phyloP scores from a whole-genome alignment of 2,888 invertebrate species.

The Dorcus hopei region DNA sequence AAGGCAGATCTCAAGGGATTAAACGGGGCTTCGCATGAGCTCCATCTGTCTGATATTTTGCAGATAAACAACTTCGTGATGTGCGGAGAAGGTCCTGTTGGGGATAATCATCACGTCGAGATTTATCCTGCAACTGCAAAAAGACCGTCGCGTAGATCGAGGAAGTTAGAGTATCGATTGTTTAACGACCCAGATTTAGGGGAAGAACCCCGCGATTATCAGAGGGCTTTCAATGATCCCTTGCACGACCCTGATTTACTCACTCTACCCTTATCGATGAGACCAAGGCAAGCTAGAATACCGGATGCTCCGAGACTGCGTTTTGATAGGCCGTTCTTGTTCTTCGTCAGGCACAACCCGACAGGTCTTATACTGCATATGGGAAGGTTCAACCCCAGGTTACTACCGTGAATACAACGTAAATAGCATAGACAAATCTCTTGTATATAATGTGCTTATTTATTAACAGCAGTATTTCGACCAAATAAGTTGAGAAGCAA shows the following conservation, averaged over 20 bases:
- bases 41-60: slow-evolving; percentile 80
- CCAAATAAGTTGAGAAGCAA: too few species aligned
- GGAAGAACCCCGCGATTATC: slow-evolving; percentile 62
- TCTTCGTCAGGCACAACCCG: slow-evolving; percentile 85
- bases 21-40: slow-evolving; percentile 74
- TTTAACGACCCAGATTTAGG: slow-evolving; percentile 22
- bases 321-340: slow-evolving; percentile 84
- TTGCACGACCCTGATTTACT: slow-evolving; percentile 54
- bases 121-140: slow-evolving; percentile 71
- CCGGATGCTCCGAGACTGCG: slow-evolving; percentile 72
- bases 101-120: slow-evolving; percentile 75
- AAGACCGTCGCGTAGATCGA: slow-evolving; percentile 37
- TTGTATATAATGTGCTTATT: too few species aligned
- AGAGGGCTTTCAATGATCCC: slow-evolving; percentile 68
- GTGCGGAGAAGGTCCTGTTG: slow-evolving; percentile 69
- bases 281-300: slow-evolving; percentile 69
- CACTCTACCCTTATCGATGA: slow-evolving; percentile 62
- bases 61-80: slow-evolving; percentile 82
- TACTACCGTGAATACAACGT: slow-evolving; percentile 60
- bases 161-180: slow-evolving; percentile 34
- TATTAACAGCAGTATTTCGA: too few species aligned
- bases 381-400: slow-evolving; percentile 82
- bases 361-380: slow-evolving; percentile 87
- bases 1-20: slow-evolving; percentile 80
- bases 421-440: neutral